Evolutionary conservation across 2,797 vertebrate species (phyloP), one percentile per base, ranked within the genome.

Genomic region (Bryconaethiops microstoma): DNA sequence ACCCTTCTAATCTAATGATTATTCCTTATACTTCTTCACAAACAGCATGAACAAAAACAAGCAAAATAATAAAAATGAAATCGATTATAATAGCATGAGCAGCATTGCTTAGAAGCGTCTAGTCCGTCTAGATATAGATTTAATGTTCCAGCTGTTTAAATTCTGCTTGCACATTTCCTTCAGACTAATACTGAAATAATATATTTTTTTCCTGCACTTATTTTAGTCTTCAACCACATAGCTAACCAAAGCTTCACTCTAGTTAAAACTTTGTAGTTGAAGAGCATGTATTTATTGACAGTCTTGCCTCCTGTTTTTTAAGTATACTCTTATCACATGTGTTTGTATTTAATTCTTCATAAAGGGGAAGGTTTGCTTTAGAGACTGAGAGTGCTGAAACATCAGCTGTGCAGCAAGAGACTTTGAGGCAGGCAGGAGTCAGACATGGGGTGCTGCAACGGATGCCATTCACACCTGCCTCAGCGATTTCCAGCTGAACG

Each of bases 401-500:
- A 8, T 72, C 78, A 10, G 9, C 1, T 7, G 70, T 73, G 42
- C 81, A 85, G 62, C 84, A 85, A 25, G 84, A 77, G 12, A 78
- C 19, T 48, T 76, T 73, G 10, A 54, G 0, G 48, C 85, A 86
- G 25, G 4, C 21, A 1, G 77, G 45, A 1, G 81, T 72, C 42
- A 78, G 19, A 19, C 85, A 84, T 19, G 74, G 76, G 64, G 62
- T 64, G 25, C 72, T 79, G 29, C 82, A 86, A 6, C 25, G 57
- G 48, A 0, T 83, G 14, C n/a, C 79, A 73, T 2, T 21, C 2
- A 82, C 83, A 83, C 86, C 90, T n/a, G 59, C 19, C 52, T 93
- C 90, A 2, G 48, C 40, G 0, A 87, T 91, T 84, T 96, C 96
- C 0, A 93, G 93, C 88, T 96, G 96, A 40, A 96, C 91, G 80